phyloP scores from a whole-genome alignment of 2,797 vertebrate species.

The Chromobotia macracanthus region DNA sequence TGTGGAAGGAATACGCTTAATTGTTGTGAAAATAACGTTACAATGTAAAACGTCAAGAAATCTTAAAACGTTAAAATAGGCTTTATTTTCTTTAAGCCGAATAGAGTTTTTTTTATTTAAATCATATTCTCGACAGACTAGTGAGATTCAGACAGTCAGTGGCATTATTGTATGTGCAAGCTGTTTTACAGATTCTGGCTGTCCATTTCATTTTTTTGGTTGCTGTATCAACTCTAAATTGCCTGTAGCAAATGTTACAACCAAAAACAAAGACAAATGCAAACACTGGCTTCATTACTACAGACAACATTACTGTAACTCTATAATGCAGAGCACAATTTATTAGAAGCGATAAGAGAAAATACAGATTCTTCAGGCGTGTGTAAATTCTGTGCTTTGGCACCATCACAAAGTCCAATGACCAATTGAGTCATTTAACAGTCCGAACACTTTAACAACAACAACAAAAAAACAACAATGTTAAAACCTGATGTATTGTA shows the following conservation, averaged over 20 bases:
- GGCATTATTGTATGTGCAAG: slow-evolving; percentile 53
- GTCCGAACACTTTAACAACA: slow-evolving; percentile 61
- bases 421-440: slow-evolving; percentile 63
- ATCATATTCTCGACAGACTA: neutral
- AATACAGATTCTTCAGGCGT: slow-evolving; percentile 43
- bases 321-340: slow-evolving; percentile 55
- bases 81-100: neutral
- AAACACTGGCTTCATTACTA: neutral
- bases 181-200: slow-evolving; percentile 54
- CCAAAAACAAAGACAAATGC: neutral
- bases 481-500: slow-evolving; percentile 70
- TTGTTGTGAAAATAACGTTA: no score
- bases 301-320: neutral
- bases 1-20: no score
- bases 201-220: slow-evolving; percentile 3
- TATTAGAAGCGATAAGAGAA: slow-evolving; percentile 51
- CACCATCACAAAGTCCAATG: slow-evolving; percentile 70
- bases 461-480: slow-evolving; percentile 58
- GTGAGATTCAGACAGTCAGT: neutral
- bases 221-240: slow-evolving; percentile 42
- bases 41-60: neutral
- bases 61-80: neutral
- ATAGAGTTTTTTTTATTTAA: neutral
- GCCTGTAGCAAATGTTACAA: neutral
- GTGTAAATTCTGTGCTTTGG: slow-evolving; percentile 72